Evolutionary conservation across 2,797 vertebrate genomes (phyloP).

Genomic region (Dipus sagitta): DNA sequence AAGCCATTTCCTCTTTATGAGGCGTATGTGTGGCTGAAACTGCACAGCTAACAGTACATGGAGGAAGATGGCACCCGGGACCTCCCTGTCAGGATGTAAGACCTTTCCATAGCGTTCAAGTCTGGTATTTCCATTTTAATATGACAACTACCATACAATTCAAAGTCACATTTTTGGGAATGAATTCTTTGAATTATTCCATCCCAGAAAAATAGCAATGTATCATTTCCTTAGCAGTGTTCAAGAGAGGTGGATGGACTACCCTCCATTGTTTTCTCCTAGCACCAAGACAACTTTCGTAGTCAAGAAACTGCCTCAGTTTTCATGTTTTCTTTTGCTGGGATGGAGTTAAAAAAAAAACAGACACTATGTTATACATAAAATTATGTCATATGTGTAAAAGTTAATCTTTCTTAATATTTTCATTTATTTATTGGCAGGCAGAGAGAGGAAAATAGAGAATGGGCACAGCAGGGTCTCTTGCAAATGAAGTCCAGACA

Average conservation of each 20-base stretch:
- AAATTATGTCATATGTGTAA: neutral
- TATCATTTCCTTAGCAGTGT: constrained; percentile 6
- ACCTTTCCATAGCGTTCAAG: neutral
- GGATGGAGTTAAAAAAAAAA: neutral
- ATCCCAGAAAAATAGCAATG: neutral
- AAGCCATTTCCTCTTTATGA: neutral
- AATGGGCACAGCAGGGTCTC: too few species aligned
- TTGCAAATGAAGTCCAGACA: too few species aligned
- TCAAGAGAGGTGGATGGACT: neutral
- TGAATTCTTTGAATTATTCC: neutral
- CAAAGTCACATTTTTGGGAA: constrained; percentile 37
- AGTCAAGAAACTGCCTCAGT: neutral
- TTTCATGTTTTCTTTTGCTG: neutral
- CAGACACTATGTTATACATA: neutral
- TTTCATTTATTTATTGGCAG: too few species aligned
- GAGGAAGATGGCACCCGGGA: neutral
- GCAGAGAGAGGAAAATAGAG: too few species aligned
- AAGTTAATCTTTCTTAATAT: too few species aligned
- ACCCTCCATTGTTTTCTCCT: neutral
- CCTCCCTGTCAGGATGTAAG: neutral
- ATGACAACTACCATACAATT: neutral
- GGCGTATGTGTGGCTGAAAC: neutral
- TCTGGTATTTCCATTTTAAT: constrained; percentile 2
- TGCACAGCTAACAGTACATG: neutral
- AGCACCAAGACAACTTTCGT: neutral